These are phyloP conservation scores for Malaclemys terrapin DNA, from an alignment of 2,113 vertebrate genomes.

Conservation along the genomic window DNA sequence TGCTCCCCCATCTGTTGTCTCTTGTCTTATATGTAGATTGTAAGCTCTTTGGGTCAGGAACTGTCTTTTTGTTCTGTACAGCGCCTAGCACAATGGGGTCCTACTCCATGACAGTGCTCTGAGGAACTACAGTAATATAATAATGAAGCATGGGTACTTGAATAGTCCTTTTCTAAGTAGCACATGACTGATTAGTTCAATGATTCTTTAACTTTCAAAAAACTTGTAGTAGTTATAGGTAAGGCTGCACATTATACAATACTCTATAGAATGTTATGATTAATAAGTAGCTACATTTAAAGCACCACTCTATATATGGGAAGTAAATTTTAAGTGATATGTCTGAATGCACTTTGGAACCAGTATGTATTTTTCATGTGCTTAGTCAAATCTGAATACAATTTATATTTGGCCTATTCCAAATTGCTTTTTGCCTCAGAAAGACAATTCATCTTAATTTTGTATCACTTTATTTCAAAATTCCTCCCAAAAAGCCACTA, in stretches of 20 bases:
- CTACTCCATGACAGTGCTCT: too few species aligned
- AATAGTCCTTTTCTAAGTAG: background rate
- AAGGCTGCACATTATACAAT: background rate
- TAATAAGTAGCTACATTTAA: background rate
- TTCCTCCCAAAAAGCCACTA: background rate
- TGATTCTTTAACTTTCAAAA: background rate
- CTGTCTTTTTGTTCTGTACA: too few species aligned
- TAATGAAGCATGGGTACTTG: background rate
- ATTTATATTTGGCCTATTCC: background rate
- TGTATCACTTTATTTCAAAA: background rate
- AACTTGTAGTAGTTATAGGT: background rate
- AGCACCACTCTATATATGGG: background rate
- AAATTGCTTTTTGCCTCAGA: background rate
- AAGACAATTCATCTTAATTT: background rate
- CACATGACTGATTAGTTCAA: background rate
- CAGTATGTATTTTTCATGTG: background rate
- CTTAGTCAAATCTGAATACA: background rate
- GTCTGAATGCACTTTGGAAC: background rate
- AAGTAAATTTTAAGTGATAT: background rate
- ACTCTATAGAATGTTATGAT: background rate
- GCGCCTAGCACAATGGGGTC: too few species aligned
- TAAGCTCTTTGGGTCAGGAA: too few species aligned
- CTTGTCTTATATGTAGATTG: too few species aligned
- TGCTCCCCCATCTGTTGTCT: too few species aligned
- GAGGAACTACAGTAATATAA: background rate